Conservation (phyloP, 2,888 invertebrate species). For the Cryptophagus acutangulus region DNA sequence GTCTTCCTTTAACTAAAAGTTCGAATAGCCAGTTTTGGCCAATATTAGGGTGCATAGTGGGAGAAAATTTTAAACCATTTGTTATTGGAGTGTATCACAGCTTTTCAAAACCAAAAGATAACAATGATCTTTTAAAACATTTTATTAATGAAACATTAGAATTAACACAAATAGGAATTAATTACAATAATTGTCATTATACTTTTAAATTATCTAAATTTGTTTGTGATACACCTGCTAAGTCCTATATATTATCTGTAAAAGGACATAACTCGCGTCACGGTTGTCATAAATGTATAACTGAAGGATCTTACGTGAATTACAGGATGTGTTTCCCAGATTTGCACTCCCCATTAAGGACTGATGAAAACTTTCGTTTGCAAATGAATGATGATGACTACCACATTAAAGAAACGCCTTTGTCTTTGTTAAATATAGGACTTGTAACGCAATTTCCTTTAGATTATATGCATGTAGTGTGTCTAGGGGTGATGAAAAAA, state of each 20-base stretch:
- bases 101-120: too few relatives aligned
- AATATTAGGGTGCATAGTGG: too few relatives aligned
- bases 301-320: constrained; percentile 10
- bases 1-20: too few relatives aligned
- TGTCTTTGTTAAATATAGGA: constrained; percentile 17
- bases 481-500: constrained; percentile 9
- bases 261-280: constrained; percentile 20
- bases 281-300: constrained; percentile 22
- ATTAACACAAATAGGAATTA: too few relatives aligned
- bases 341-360: constrained; percentile 7
- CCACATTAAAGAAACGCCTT: constrained; percentile 15
- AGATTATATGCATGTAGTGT: constrained; percentile 20
- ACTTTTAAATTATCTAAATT: too few relatives aligned
- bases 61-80: too few relatives aligned
- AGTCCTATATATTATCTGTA: constrained; percentile 19
- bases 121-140: too few relatives aligned
- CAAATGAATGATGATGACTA: constrained; percentile 19
- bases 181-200: too few relatives aligned
- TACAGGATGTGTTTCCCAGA: constrained; percentile 9
- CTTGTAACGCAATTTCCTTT: constrained; percentile 18
- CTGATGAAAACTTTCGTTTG: constrained; percentile 11
- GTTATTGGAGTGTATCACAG: too few relatives aligned
- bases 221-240: constrained; percentile 27
- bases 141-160: too few relatives aligned
- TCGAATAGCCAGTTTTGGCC: too few relatives aligned